Percentiles rank a stretch among this genome's conserved stretches.
These are phyloP conservation scores for Teleogryllus oceanicus DNA, from an alignment of 2,888 invertebrate species.

Conservation along the genomic window DNA sequence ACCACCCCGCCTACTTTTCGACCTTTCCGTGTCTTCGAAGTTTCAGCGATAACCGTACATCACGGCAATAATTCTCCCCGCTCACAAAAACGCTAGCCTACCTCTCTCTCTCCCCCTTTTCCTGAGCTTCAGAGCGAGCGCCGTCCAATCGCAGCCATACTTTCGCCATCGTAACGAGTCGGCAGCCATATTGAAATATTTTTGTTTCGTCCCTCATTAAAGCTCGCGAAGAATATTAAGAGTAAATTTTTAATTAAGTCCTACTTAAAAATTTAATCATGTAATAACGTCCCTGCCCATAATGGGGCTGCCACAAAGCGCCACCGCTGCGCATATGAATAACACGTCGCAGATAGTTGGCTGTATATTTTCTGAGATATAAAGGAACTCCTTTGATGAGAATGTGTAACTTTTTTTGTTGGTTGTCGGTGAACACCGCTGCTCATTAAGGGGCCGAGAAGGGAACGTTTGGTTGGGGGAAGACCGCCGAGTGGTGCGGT, in stretches of 20 bases:
- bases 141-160: neutral
- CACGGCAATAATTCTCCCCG: neutral
- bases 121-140: neutral
- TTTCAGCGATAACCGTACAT: conserved; percentile 8
- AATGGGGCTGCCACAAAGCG: no score
- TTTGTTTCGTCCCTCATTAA: conserved; percentile 1
- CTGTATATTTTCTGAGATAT: neutral
- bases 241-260: conserved; percentile 2
- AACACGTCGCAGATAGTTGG: neutral
- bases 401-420: neutral
- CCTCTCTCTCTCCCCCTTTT: no score
- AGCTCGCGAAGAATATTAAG: neutral
- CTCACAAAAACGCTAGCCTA: neutral
- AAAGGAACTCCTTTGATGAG: neutral
- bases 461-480: no score
- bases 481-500: no score
- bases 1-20: neutral
- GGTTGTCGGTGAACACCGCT: neutral
- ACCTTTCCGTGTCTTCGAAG: conserved; percentile 18
- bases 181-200: neutral
- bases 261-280: conserved; percentile 1
- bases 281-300: neutral
- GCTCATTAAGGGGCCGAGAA: neutral
- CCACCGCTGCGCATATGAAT: neutral
- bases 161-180: neutral